phyloP scores from a whole-genome alignment of 92 coral and sea anemone genomes.

The Phenganax marumi region DNA sequence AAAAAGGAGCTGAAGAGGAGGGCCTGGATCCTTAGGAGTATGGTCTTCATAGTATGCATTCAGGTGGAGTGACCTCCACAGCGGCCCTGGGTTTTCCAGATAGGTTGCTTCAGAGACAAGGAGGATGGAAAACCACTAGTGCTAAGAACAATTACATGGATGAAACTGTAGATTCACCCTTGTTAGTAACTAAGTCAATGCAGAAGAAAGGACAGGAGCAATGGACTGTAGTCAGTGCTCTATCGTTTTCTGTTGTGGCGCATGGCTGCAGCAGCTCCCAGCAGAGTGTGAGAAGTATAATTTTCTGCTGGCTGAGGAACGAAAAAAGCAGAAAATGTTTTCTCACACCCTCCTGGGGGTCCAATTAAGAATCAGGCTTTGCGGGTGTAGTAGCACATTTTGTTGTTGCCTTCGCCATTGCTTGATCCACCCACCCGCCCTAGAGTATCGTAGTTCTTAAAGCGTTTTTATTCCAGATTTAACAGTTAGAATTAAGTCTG shows the following conservation, averaged over 20 bases:
- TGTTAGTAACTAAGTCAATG: constrained; percentile 46
- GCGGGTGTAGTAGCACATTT: too few relatives aligned
- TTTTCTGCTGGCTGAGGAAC: too few relatives aligned
- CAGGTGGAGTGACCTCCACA: constrained; percentile 57
- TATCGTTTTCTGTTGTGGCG: neutral
- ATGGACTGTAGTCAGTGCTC: neutral
- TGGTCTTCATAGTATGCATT: constrained; percentile 56
- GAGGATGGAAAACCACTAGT: constrained; percentile 53
- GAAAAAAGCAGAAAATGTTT: too few relatives aligned
- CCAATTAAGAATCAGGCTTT: too few relatives aligned
- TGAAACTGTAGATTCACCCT: constrained; percentile 49
- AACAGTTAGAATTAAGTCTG: too few relatives aligned
- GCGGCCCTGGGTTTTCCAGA: constrained; percentile 48
- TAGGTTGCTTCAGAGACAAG: constrained; percentile 55
- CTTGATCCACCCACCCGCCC: too few relatives aligned
- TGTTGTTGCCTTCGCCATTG: too few relatives aligned
- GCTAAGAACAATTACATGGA: constrained; percentile 45
- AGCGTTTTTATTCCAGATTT: too few relatives aligned
- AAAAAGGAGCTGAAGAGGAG: constrained; percentile 36
- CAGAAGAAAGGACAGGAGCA: neutral
- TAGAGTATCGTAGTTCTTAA: too few relatives aligned
- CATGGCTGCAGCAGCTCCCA: too few relatives aligned
- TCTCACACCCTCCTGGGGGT: too few relatives aligned
- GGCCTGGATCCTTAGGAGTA: constrained; percentile 47
- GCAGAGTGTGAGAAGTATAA: too few relatives aligned